Evolutionary conservation across 2,888 invertebrate species (phyloP).

Genomic region (Lasioglossum villosulum): DNA sequence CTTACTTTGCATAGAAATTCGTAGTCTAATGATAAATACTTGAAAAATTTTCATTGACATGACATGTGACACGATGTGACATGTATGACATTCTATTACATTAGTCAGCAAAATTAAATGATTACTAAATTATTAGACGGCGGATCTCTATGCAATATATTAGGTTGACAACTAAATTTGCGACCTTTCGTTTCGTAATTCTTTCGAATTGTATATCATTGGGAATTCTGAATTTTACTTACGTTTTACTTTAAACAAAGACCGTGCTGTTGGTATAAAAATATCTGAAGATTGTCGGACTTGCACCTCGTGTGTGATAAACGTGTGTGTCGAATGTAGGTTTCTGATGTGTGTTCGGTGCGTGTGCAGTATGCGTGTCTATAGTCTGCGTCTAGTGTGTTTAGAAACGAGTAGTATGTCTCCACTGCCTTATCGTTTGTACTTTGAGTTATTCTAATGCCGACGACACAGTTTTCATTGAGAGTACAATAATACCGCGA

Average conservation of each 20-base stretch:
- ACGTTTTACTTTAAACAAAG: not conserved
- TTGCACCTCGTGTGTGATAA: not conserved
- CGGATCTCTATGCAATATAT: no score
- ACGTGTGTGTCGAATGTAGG: not conserved
- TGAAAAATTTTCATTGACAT: no score
- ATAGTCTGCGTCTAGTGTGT: not conserved
- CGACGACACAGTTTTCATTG: not conserved
- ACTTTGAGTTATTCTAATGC: not conserved
- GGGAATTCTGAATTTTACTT: no score
- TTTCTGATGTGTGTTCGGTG: not conserved
- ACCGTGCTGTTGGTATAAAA: not conserved
- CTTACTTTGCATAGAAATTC: no score
- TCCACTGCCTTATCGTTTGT: not conserved
- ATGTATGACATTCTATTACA: no score
- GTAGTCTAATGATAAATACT: no score
- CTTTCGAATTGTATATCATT: no score
- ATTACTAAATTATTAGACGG: no score
- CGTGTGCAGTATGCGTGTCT: not conserved
- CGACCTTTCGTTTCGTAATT: no score
- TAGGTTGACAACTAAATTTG: no score
- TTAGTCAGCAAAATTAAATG: no score
- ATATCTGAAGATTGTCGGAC: not conserved
- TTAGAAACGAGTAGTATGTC: not conserved
- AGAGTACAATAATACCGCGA: not conserved
- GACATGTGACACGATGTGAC: no score